Conservation (phyloP, 2,113 vertebrate genomes). For the Mola mola region DNA sequence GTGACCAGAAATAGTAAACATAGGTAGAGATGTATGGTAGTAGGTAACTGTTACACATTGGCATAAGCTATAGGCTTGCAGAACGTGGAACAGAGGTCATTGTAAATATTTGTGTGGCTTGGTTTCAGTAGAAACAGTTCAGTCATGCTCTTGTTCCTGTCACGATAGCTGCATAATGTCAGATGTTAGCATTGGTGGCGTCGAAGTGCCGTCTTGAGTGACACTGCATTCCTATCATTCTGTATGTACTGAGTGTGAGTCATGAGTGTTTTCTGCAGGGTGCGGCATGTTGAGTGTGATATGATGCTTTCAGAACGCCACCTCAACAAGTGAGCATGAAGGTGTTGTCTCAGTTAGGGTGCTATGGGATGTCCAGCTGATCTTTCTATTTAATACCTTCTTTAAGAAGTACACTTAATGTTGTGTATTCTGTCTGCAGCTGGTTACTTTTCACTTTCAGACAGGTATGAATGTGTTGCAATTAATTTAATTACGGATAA, state of each 20-base stretch:
- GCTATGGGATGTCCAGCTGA: not conserved
- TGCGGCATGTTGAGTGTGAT: conserved; percentile 31
- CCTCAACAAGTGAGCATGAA: conserved; percentile 51
- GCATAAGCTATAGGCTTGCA: conserved; percentile 20
- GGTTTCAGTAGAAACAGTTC: conserved; percentile 17
- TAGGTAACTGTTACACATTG: not conserved
- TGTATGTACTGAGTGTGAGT: conserved; percentile 39
- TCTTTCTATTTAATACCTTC: not conserved
- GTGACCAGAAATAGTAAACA: not conserved
- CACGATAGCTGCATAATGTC: conserved; percentile 38
- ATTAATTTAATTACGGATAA: not conserved
- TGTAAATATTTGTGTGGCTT: conserved; percentile 42
- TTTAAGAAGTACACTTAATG: not conserved
- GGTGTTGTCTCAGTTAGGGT: conserved; percentile 11
- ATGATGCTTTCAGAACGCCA: conserved; percentile 24
- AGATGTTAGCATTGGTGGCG: conserved; percentile 34
- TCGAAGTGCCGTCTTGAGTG: conserved; percentile 62
- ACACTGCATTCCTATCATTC: conserved; percentile 66
- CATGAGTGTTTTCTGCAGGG: conserved; percentile 40
- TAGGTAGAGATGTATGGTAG: not conserved
- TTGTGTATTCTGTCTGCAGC: conserved; percentile 7
- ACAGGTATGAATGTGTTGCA: conserved; percentile 9
- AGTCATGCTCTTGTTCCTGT: conserved; percentile 13
- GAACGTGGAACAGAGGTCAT: conserved; percentile 35
- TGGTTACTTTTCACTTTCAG: not conserved